phyloP scores from a whole-genome alignment of 2,113 vertebrate genomes.

The Peromyscus leucopus region DNA sequence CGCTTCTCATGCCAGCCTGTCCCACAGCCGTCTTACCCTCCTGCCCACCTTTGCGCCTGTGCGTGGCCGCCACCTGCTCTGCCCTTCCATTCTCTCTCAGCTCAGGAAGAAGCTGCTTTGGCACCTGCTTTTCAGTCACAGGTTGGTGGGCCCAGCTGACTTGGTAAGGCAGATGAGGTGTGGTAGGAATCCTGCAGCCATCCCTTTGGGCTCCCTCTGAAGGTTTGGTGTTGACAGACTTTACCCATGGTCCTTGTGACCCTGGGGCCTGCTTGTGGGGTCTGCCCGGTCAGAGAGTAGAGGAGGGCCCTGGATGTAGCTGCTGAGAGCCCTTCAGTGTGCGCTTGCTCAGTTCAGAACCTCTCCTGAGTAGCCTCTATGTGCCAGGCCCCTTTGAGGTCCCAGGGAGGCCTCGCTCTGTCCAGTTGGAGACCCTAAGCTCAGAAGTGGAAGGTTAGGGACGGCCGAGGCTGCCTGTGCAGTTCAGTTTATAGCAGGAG shows the following conservation, averaged over 20 bases:
- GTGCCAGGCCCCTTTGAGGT: not conserved
- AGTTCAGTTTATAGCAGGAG: not conserved
- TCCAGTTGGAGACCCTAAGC: not conserved
- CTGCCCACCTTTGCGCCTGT: not conserved
- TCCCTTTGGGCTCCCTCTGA: not conserved
- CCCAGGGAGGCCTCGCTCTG: not conserved
- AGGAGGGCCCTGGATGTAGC: not conserved
- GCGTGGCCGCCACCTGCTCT: not conserved
- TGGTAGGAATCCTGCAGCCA: no score
- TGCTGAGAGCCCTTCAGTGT: not conserved
- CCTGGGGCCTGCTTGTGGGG: not conserved
- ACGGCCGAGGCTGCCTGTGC: not conserved
- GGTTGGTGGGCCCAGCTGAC: not conserved
- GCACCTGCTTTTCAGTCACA: not conserved
- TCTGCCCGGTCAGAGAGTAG: not conserved
- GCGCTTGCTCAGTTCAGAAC: not conserved
- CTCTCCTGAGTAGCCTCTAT: not conserved
- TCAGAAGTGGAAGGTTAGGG: slow-evolving; percentile 12
- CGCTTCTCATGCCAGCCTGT: not conserved
- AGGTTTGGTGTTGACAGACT: not conserved
- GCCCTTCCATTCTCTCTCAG: not conserved
- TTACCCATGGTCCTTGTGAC: not conserved
- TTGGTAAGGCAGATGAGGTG: not conserved
- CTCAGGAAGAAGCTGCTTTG: not conserved
- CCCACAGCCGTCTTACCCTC: accelerated